Conservation (phyloP, 2,888 invertebrate species). For the Strigamia crassipes region DNA sequence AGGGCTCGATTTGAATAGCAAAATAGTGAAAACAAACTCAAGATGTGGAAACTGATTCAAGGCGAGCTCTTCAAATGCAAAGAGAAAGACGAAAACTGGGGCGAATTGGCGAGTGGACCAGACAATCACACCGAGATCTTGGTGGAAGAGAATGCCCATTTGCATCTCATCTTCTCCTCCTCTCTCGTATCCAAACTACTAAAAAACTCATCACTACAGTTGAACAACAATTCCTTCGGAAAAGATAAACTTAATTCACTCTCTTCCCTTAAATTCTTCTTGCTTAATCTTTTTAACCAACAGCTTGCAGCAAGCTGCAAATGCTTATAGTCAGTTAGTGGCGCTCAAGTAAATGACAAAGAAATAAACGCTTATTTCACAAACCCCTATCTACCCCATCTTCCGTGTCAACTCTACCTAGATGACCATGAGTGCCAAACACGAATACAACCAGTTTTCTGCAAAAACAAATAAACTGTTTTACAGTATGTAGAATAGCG, state of each 20-base stretch:
- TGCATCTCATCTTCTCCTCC: constrained; percentile 1
- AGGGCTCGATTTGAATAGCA: constrained; percentile 18
- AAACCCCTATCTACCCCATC: too few species aligned
- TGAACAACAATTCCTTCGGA: background rate
- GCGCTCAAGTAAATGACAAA: too few species aligned
- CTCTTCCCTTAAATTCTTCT: background rate
- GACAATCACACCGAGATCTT: constrained; percentile 9
- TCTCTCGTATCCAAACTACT: background rate
- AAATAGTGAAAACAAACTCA: constrained; percentile 30
- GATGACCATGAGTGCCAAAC: too few species aligned
- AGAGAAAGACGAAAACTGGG: background rate
- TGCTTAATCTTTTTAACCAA: too few species aligned
- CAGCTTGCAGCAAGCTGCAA: background rate
- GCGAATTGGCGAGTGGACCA: constrained; percentile 8
- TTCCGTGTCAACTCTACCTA: too few species aligned
- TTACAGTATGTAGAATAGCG: too few species aligned
- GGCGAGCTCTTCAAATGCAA: background rate
- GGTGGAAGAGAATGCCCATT: constrained; percentile 19
- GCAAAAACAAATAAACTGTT: too few species aligned
- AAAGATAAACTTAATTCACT: constrained; percentile 7
- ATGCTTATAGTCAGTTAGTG: too few species aligned
- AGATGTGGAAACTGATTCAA: constrained; percentile 22
- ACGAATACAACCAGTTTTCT: too few species aligned
- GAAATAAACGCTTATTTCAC: too few species aligned
- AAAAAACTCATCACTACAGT: constrained; percentile 7